A percentile compares a stretch with the other conserved stretches of the same genome.
Conservation (phyloP, 2,113 vertebrate species). For the Speoplatyrhinus poulsoni region DNA sequence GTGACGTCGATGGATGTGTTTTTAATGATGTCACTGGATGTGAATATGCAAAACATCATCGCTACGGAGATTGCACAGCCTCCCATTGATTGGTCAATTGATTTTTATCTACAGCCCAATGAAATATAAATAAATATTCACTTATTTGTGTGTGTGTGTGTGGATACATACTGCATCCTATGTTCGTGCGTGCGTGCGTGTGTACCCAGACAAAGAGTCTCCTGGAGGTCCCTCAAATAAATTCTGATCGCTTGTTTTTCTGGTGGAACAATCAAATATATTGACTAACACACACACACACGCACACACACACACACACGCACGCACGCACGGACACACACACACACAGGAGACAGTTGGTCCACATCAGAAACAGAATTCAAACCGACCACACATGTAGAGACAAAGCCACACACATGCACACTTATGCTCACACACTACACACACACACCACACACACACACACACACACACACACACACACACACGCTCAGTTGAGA, state of each 20-base stretch:
- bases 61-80: conserved; percentile 46
- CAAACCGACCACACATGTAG: too few species aligned
- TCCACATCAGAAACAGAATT: not conserved
- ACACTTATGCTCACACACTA: conserved; percentile 9
- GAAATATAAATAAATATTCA: conserved; percentile 79
- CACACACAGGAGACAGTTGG: conserved; percentile 9
- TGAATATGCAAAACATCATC: conserved; percentile 78
- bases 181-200: conserved; percentile 1
- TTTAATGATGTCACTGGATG: conserved; percentile 88
- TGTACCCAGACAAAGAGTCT: conserved; percentile 49
- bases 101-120: conserved; percentile 73
- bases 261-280: conserved; percentile 64
- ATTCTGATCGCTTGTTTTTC: conserved; percentile 46
- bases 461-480: conserved; percentile 4
- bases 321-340: conserved; percentile 1
- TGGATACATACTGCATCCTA: conserved; percentile 9
- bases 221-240: conserved; percentile 51
- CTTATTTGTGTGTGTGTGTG: conserved; percentile 59
- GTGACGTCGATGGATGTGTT: conserved; percentile 86
- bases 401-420: not conserved
- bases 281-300: conserved; percentile 36
- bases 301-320: conserved; percentile 9
- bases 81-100: conserved; percentile 77
- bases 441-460: conserved; percentile 10
- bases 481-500: not conserved